phyloP scores from a whole-genome alignment of 2,113 vertebrate species.

The Hippocampus barbouri region DNA sequence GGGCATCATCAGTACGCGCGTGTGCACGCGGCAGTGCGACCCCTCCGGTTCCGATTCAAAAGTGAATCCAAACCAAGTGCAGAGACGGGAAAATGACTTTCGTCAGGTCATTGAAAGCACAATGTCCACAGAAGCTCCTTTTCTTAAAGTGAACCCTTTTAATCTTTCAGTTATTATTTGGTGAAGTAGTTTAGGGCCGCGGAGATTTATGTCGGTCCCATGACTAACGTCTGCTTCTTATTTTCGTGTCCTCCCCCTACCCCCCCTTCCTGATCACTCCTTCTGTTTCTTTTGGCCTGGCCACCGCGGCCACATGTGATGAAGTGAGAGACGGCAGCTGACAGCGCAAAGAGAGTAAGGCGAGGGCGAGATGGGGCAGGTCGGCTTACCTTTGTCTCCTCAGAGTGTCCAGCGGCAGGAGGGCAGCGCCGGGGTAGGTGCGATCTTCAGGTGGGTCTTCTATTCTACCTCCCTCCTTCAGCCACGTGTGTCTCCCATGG shows the following conservation, averaged over 20 bases:
- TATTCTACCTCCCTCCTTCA: conserved; percentile 67
- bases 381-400: conserved; percentile 65
- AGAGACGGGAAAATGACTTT: not conserved
- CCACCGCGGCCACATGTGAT: conserved; percentile 51
- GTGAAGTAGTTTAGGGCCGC: conserved; percentile 41
- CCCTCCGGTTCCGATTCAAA: conserved; percentile 6
- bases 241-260: conserved; percentile 40
- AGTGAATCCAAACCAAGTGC: not conserved
- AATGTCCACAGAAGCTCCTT: conserved; percentile 1
- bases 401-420: conserved; percentile 18
- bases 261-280: conserved; percentile 40
- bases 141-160: conserved; percentile 32
- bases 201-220: conserved; percentile 69
- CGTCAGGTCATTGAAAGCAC: not conserved
- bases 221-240: conserved; percentile 64
- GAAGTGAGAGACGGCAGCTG: conserved; percentile 42
- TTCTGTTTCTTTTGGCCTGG: conserved; percentile 55
- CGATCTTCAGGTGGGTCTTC: conserved; percentile 61
- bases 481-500: conserved; percentile 64
- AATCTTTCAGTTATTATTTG: conserved; percentile 56
- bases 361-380: conserved; percentile 9
- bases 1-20: conserved; percentile 15
- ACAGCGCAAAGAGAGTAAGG: conserved; percentile 37
- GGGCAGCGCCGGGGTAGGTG: conserved; percentile 38
- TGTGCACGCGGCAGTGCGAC: conserved; percentile 17